Percentiles rank a stretch among this genome's conserved stretches.
Evolutionary conservation across 2,797 vertebrate species (phyloP).

Genomic region (Salmo trutta): DNA sequence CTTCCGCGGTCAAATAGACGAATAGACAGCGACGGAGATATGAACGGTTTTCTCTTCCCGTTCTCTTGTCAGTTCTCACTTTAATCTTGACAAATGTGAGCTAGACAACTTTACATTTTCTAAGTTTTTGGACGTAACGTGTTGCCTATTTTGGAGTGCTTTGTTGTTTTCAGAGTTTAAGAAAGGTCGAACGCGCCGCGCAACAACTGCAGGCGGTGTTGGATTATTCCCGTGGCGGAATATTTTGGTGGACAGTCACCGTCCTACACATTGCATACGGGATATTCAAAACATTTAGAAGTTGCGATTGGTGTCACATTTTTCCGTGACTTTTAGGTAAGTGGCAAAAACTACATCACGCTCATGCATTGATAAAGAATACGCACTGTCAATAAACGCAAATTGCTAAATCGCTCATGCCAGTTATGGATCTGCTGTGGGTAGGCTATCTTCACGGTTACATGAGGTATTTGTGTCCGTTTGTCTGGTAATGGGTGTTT

Average conservation of each 20-base stretch:
- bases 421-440: not conserved
- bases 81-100: not conserved
- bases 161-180: constrained; percentile 43
- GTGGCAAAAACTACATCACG: constrained; percentile 28
- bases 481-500: constrained; percentile 37
- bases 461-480: not conserved
- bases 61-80: not conserved
- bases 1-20: constrained; percentile 14
- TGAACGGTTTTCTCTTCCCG: not conserved
- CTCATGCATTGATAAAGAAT: constrained; percentile 1
- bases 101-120: not conserved
- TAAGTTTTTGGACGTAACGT: not conserved
- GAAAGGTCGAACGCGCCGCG: constrained; percentile 39
- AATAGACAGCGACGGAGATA: not conserved
- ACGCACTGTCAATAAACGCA: not conserved
- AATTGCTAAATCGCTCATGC: not conserved
- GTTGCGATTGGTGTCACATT: constrained; percentile 47
- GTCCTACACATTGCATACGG: not conserved
- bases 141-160: constrained; percentile 16
- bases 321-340: constrained; percentile 67
- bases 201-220: constrained; percentile 34
- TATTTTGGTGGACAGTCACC: constrained; percentile 17
- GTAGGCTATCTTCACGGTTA: not conserved
- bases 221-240: constrained; percentile 46
- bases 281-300: constrained; percentile 28